Percentiles rank a stretch among this genome's conserved stretches.
Evolutionary conservation across 1,140 invertebrate genomes (phyloP).

Genomic region (Penaeus indicus): DNA sequence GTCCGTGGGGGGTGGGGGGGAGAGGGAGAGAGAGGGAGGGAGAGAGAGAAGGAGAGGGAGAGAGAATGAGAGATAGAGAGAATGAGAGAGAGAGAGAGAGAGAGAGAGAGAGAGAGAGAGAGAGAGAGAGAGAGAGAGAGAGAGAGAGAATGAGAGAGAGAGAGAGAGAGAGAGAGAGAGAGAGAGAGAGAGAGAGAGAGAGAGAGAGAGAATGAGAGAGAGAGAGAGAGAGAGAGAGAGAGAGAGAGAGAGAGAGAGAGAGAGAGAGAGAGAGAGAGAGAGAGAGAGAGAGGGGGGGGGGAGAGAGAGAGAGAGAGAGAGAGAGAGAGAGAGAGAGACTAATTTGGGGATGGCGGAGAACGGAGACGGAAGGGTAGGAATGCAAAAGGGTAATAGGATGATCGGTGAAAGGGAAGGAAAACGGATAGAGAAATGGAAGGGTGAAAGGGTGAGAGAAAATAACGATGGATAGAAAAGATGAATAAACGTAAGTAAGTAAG

Average conservation of each 20-base stretch:
- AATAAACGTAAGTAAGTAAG: too few relatives aligned
- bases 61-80: too few relatives aligned
- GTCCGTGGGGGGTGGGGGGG: too few relatives aligned
- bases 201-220: neutral
- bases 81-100: neutral
- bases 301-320: neutral
- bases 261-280: neutral
- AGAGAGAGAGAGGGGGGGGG: neutral
- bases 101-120: neutral
- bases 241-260: neutral
- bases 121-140: neutral
- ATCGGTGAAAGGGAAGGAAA: too few relatives aligned
- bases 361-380: too few relatives aligned
- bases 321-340: neutral
- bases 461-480: too few relatives aligned
- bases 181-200: neutral
- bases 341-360: neutral
- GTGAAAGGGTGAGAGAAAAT: too few relatives aligned
- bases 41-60: too few relatives aligned
- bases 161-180: too few relatives aligned
- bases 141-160: neutral
- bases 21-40: too few relatives aligned
- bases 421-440: too few relatives aligned
- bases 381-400: too few relatives aligned
- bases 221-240: neutral